Evolutionary conservation across 2,888 invertebrate species (phyloP).

Genomic region (Hedya salicella): DNA sequence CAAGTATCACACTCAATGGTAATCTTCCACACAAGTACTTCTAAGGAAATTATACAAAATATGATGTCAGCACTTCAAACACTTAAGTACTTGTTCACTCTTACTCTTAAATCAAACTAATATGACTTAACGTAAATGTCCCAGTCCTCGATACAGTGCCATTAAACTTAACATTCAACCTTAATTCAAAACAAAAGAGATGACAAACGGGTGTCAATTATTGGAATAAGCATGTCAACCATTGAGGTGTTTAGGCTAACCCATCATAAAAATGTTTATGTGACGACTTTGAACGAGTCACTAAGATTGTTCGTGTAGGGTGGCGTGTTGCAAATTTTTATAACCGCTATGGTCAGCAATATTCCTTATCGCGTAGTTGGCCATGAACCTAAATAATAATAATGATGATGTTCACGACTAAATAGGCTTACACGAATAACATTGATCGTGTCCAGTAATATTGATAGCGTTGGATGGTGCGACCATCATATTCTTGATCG

Average conservation of each 20-base stretch:
- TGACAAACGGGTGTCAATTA: too few species aligned
- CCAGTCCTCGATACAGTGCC: too few species aligned
- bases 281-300: too few species aligned
- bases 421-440: constrained; percentile 67
- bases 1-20: background rate
- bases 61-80: background rate
- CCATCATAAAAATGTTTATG: too few species aligned
- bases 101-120: too few species aligned
- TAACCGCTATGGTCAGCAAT: background rate
- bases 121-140: too few species aligned
- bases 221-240: too few species aligned
- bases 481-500: background rate
- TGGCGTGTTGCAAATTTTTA: background rate
- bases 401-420: too few species aligned
- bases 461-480: constrained; percentile 48
- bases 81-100: too few species aligned
- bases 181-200: too few species aligned
- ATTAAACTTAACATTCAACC: too few species aligned
- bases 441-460: constrained; percentile 61
- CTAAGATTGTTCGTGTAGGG: background rate
- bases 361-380: background rate
- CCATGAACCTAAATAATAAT: background rate
- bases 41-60: background rate
- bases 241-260: too few species aligned
- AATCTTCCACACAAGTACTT: background rate